phyloP scores from a whole-genome alignment of 2,797 vertebrate genomes.

The Fistularia commersonii region DNA sequence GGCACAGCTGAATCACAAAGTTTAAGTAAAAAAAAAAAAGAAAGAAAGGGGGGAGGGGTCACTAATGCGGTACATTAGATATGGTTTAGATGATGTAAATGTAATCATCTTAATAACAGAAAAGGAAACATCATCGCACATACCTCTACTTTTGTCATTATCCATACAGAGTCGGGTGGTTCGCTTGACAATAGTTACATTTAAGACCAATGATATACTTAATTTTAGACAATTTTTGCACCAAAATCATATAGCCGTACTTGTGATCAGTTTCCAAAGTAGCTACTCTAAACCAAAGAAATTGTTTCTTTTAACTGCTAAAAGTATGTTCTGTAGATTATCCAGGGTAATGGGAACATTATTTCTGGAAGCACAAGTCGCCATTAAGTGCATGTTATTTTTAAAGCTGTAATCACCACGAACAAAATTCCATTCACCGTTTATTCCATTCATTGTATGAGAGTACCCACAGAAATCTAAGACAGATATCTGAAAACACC shows the following conservation, averaged over 20 bases:
- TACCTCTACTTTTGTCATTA: no score
- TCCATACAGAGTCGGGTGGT: not conserved
- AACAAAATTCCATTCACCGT: conserved; percentile 26
- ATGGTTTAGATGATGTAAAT: no score
- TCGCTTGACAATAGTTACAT: not conserved
- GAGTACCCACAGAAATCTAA: conserved; percentile 1
- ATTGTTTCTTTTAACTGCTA: conserved; percentile 11
- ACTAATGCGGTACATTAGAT: no score
- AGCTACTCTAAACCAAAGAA: conserved; percentile 5
- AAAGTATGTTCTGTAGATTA: conserved; percentile 20
- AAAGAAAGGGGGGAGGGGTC: no score
- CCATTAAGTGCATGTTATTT: conserved; percentile 24
- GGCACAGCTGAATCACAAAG: no score
- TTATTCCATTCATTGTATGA: conserved; percentile 26
- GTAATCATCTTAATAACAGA: no score
- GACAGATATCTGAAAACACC: conserved; percentile 5
- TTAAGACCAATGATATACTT: not conserved
- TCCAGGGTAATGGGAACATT: conserved; percentile 16
- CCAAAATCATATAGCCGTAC: not conserved
- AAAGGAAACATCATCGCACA: no score
- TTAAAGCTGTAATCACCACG: conserved; percentile 19
- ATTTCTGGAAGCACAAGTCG: conserved; percentile 18
- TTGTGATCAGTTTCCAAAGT: not conserved
- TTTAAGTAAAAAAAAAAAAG: no score
- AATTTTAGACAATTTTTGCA: no score